Conservation (phyloP, 2,888 invertebrate genomes). For the Abscondita cerata region DNA sequence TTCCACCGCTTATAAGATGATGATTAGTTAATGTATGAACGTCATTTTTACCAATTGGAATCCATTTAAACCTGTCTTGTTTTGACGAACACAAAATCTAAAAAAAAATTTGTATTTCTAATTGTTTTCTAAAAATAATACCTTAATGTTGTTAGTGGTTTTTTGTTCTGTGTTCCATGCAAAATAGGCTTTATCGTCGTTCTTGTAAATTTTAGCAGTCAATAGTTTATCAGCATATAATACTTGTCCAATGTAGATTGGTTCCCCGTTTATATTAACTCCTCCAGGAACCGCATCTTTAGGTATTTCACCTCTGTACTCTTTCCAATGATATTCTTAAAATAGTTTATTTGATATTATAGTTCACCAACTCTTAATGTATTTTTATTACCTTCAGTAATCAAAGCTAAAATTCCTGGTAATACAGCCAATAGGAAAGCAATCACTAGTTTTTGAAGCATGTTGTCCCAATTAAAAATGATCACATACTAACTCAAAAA, state of each 20-base stretch:
- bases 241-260: constrained; percentile 1
- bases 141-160: not conserved
- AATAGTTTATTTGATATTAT: not conserved
- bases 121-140: no score
- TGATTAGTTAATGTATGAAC: not conserved
- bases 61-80: not conserved
- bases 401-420: not conserved
- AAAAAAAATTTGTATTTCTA: no score
- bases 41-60: not conserved
- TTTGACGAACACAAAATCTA: not conserved
- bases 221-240: not conserved
- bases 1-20: not conserved
- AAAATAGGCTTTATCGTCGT: not conserved
- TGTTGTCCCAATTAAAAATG: not conserved
- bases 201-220: not conserved
- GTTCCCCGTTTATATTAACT: not conserved
- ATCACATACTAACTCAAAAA: not conserved
- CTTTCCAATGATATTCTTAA: constrained; percentile 2
- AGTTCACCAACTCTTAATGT: not conserved
- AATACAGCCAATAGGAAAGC: not conserved
- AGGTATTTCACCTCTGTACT: not conserved
- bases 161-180: not conserved
- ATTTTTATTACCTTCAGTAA: not conserved
- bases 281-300: not conserved
- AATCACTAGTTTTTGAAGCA: not conserved